Conservation (phyloP, 1,140 invertebrate genomes). For the Apis cerana region DNA sequence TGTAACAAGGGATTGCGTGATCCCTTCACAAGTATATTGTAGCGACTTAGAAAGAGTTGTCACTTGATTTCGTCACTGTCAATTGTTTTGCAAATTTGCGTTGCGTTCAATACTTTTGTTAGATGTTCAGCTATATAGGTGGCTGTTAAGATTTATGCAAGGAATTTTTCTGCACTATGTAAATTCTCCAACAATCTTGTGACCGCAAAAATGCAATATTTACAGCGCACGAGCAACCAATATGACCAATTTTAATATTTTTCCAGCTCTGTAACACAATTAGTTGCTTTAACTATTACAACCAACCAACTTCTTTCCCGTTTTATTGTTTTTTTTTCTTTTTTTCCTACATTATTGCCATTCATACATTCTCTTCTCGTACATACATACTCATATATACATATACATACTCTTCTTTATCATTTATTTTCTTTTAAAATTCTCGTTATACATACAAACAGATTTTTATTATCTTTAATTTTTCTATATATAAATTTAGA, state of each 20-base stretch:
- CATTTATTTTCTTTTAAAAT: background rate
- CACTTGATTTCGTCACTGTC: slow-evolving; percentile 46
- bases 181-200: slow-evolving; percentile 13
- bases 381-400: background rate
- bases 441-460: background rate
- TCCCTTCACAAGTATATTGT: slow-evolving; percentile 78
- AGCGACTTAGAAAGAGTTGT: slow-evolving; percentile 66
- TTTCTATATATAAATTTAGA: background rate
- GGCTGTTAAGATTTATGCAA: slow-evolving; percentile 12
- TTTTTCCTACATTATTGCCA: background rate
- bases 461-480: background rate
- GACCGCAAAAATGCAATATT: slow-evolving; percentile 32
- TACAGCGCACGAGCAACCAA: slow-evolving; percentile 25
- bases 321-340: background rate
- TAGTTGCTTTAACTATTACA: slow-evolving; percentile 14
- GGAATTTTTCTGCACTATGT: background rate
- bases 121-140: background rate
- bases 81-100: slow-evolving; percentile 43
- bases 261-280: slow-evolving; percentile 7
- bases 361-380: background rate
- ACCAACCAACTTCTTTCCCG: background rate
- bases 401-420: no score
- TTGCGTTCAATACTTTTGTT: slow-evolving; percentile 35
- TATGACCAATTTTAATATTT: slow-evolving; percentile 9
- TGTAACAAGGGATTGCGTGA: slow-evolving; percentile 82